These are phyloP conservation scores for Dichetophora obliterata DNA, from an alignment of 2,888 invertebrate species.

Conservation along the genomic window DNA sequence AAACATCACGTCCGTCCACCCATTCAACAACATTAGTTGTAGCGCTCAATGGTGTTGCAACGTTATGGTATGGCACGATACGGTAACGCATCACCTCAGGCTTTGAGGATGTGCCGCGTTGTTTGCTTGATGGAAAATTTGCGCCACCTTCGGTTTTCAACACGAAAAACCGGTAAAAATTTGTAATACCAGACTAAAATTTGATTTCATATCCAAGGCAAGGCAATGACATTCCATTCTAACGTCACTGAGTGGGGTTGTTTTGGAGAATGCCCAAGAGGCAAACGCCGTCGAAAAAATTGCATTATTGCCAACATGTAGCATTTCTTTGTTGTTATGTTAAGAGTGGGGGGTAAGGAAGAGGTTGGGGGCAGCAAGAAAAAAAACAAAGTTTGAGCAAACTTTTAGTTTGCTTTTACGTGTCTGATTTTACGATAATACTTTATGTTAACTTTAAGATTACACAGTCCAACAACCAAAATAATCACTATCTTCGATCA, in stretches of 20 bases:
- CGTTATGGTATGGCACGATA: neutral
- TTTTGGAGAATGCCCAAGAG: neutral
- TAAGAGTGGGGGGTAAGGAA: neutral
- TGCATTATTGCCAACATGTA: neutral
- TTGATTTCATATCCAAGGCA: constrained; percentile 21
- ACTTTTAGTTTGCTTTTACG: neutral
- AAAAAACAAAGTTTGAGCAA: neutral
- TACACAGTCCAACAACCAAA: too few species aligned
- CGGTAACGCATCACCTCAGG: constrained; percentile 29
- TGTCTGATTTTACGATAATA: neutral
- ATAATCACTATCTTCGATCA: too few species aligned
- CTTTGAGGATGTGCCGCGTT: neutral
- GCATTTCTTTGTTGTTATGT: neutral
- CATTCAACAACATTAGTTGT: neutral
- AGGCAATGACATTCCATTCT: neutral
- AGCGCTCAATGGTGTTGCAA: neutral
- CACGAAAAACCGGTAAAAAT: constrained; percentile 6
- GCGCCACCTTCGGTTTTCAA: neutral
- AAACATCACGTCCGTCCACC: constrained; percentile 10
- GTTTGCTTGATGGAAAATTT: constrained; percentile 15
- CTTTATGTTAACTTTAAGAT: too few species aligned
- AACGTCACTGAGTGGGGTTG: too few species aligned
- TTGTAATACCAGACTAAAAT: constrained; percentile 32
- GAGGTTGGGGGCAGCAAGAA: neutral
- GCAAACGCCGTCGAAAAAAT: neutral